phyloP scores from a whole-genome alignment of 37 sponge, comb jelly and placozoan species.

The Mnemiopsis leidyi region DNA sequence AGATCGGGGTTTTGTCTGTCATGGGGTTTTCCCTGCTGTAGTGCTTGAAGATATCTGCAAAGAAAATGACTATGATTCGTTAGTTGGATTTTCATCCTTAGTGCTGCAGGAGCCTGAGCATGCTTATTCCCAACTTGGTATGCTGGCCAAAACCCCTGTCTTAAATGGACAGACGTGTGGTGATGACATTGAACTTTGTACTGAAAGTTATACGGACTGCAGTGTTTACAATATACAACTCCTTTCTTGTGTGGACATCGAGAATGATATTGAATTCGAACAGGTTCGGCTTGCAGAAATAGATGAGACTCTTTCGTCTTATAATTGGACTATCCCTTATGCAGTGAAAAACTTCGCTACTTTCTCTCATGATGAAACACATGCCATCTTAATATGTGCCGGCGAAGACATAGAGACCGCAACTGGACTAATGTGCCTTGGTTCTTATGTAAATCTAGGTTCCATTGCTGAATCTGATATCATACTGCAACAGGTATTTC shows the following conservation, averaged over 20 bases:
- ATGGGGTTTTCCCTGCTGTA: background rate
- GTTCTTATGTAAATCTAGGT: background rate
- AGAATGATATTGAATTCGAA: background rate
- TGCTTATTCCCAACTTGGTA: background rate
- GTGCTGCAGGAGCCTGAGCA: background rate
- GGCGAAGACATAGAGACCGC: background rate
- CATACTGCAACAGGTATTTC: background rate
- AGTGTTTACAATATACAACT: background rate
- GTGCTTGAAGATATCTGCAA: background rate
- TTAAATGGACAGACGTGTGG: background rate
- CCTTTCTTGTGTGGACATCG: background rate
- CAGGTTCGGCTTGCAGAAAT: background rate
- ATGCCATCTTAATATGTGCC: background rate
- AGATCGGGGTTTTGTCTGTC: background rate
- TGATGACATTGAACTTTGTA: background rate
- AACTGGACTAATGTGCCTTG: background rate
- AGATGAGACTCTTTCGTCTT: background rate
- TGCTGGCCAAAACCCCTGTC: background rate
- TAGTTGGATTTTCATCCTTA: background rate
- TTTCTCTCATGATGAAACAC: background rate
- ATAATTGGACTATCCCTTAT: background rate
- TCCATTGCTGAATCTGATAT: background rate
- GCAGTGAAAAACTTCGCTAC: background rate
- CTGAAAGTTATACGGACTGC: background rate
- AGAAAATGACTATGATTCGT: background rate